phyloP scores from a whole-genome alignment of 35 echinoderm and acorn worm species.

The Hemicentrotus pulcherrimus region DNA sequence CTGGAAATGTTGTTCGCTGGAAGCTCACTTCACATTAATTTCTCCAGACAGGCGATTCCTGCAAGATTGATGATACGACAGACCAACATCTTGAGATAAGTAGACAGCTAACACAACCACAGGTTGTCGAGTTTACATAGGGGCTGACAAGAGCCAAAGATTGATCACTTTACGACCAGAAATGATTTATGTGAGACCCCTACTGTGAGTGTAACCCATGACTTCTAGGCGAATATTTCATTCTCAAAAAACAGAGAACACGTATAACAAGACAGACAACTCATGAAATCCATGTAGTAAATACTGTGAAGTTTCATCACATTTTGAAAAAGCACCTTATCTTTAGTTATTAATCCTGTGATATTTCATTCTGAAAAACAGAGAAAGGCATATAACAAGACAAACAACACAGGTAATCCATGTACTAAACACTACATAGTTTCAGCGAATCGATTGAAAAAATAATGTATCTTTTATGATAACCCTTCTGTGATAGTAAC shows the following conservation, averaged over 20 bases:
- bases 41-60: not conserved
- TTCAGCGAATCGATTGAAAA: not conserved
- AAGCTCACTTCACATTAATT: not conserved
- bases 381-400: too few species aligned
- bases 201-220: not conserved
- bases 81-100: not conserved
- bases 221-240: not conserved
- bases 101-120: not conserved
- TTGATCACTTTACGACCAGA: not conserved
- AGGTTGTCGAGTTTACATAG: constrained; percentile 12
- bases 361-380: not conserved
- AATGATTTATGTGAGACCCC: constrained; percentile 19
- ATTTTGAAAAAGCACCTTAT: too few species aligned
- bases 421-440: not conserved
- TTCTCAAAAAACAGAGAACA: not conserved
- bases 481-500: not conserved
- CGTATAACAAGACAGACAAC: not conserved
- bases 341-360: too few species aligned
- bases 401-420: not conserved
- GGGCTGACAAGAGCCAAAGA: not conserved
- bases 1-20: not conserved
- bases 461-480: not conserved
- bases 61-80: not conserved
- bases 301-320: too few species aligned
- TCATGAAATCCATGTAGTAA: too few species aligned